These are phyloP conservation scores for Sternarchorhynchus goeldii DNA, from an alignment of 2,797 vertebrate genomes.

Conservation along the genomic window DNA sequence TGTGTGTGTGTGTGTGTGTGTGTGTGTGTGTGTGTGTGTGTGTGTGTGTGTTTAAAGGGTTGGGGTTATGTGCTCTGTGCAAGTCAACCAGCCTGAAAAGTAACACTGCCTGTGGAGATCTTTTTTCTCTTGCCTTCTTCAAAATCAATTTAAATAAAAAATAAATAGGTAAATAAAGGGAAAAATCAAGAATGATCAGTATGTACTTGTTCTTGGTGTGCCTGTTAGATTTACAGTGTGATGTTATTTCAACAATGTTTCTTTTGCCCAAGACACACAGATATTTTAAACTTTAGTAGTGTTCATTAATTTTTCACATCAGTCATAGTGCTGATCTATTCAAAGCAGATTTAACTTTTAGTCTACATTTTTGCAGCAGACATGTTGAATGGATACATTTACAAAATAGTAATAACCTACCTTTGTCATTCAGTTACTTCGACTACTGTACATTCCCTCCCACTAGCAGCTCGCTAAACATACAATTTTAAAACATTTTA, in stretches of 20 bases:
- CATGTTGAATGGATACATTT: not conserved
- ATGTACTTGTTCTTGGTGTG: slow-evolving; percentile 14
- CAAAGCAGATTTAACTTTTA: not conserved
- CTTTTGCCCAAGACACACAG: not conserved
- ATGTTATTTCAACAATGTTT: not conserved
- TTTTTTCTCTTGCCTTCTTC: slow-evolving; percentile 58
- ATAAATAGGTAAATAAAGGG: slow-evolving; percentile 17
- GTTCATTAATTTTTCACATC: not conserved
- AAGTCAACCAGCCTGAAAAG: slow-evolving; percentile 56
- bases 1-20: slow-evolving; percentile 43
- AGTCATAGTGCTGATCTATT: not conserved
- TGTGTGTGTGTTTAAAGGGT: slow-evolving; percentile 39
- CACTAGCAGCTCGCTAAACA: not conserved
- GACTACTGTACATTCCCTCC: too few species aligned
- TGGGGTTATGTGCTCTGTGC: slow-evolving; percentile 30
- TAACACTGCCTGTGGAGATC: slow-evolving; percentile 58
- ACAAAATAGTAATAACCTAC: not conserved
- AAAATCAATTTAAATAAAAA: slow-evolving; percentile 65
- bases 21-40: slow-evolving; percentile 41
- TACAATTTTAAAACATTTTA: not conserved
- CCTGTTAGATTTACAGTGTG: slow-evolving; percentile 19
- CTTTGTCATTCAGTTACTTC: not conserved
- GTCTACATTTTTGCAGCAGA: not conserved
- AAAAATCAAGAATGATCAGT: not conserved
- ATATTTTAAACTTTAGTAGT: not conserved